These are phyloP conservation scores for Hypotaenidia okinawae DNA, from an alignment of 2,797 vertebrate species.

Conservation along the genomic window DNA sequence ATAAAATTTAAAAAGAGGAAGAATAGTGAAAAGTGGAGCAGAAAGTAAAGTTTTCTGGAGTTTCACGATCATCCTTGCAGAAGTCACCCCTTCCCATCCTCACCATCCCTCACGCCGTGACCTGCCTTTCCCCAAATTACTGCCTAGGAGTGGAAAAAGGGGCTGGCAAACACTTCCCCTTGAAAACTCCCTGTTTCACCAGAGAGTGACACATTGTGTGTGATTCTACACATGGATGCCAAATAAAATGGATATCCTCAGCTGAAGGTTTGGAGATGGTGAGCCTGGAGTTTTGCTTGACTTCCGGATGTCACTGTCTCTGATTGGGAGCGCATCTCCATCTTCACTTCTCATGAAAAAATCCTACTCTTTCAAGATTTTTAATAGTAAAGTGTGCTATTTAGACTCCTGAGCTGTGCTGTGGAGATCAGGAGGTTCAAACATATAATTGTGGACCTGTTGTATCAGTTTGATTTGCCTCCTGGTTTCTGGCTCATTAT, in stretches of 20 bases:
- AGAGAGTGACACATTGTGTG: background rate
- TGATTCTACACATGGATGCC: background rate
- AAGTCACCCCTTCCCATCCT: background rate
- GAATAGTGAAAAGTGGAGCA: background rate
- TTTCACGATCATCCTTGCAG: background rate
- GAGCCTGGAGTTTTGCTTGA: background rate
- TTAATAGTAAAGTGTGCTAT: background rate
- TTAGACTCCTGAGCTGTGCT: background rate
- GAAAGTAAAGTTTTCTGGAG: background rate
- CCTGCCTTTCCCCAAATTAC: background rate
- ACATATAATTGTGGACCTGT: background rate
- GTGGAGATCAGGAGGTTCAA: background rate
- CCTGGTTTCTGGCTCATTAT: background rate
- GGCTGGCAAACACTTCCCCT: background rate
- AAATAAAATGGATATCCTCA: accelerated
- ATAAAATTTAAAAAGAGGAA: background rate
- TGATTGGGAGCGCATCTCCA: background rate
- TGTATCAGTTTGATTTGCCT: background rate
- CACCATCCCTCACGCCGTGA: background rate
- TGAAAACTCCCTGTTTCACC: background rate
- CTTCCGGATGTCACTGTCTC: background rate
- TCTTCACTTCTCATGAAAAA: background rate
- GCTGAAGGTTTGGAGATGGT: accelerated
- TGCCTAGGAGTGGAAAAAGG: background rate
- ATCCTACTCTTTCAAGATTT: background rate